Percentiles rank a stretch among this genome's conserved stretches.
Conservation (phyloP, 2,797 vertebrate genomes). For the Tokudaia muenninki region DNA sequence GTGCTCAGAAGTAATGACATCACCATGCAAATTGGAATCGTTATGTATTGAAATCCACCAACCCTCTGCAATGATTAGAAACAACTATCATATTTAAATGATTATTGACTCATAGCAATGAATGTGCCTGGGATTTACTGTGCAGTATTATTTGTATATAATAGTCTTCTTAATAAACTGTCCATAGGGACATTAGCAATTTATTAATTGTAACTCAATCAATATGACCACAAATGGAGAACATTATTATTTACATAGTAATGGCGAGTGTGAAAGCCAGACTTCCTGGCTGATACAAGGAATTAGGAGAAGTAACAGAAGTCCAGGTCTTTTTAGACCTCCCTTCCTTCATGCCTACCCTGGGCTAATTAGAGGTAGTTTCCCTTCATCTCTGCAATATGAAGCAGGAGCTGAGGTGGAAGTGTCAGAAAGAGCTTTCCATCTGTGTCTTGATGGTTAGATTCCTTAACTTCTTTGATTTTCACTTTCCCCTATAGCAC, state of each 20-base stretch:
- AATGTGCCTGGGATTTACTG: constrained; percentile 72
- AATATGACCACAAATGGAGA: constrained; percentile 72
- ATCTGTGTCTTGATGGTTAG: background rate
- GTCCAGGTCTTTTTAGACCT: background rate
- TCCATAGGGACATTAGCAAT: constrained; percentile 79
- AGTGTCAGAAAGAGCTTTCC: background rate
- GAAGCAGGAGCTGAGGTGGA: background rate
- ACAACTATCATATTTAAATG: constrained; percentile 66
- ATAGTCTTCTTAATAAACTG: constrained; percentile 76
- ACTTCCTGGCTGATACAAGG: background rate
- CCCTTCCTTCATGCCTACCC: background rate
- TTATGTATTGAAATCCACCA: constrained; percentile 67
- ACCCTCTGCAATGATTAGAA: constrained; percentile 10
- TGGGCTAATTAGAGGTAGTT: background rate
- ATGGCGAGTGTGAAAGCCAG: background rate
- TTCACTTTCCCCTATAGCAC: background rate
- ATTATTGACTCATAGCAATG: constrained; percentile 70
- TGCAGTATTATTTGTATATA: constrained; percentile 51
- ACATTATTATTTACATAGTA: constrained; percentile 62
- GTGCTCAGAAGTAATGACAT: constrained; percentile 70
- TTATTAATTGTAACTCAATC: constrained; percentile 82
- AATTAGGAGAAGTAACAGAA: background rate
- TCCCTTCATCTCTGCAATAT: background rate
- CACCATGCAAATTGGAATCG: constrained; percentile 69
- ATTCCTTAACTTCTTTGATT: constrained; percentile 3